phyloP scores from a whole-genome alignment of 2,113 vertebrate genomes.

The Syngnathoides biaculeatus region DNA sequence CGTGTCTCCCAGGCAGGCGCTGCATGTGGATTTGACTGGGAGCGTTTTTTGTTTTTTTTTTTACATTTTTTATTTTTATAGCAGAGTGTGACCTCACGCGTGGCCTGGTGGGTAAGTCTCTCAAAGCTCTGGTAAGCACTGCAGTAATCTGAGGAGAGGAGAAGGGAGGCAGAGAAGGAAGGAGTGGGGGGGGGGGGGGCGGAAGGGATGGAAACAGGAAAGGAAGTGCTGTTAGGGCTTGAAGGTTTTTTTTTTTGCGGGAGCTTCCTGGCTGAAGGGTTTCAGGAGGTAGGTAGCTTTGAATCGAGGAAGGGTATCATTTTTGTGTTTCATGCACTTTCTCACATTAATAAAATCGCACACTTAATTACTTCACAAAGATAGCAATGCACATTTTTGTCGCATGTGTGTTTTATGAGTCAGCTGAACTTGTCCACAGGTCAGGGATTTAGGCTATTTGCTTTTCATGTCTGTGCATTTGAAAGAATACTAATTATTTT shows the following conservation, averaged over 20 bases:
- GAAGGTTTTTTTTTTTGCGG: conserved; percentile 17
- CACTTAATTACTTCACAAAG: background rate
- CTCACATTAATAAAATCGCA: background rate
- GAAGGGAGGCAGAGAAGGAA: background rate
- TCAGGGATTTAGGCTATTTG: background rate
- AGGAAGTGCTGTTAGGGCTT: conserved; percentile 9
- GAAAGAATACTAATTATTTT: too few species aligned
- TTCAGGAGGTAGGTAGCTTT: conserved; percentile 24
- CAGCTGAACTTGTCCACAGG: background rate
- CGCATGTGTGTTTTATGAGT: background rate
- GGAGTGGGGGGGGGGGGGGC: background rate
- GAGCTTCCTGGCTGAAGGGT: conserved; percentile 30
- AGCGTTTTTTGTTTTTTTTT: conserved; percentile 37
- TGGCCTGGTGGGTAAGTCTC: conserved; percentile 63
- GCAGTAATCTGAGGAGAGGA: conserved; percentile 61
- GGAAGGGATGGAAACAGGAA: background rate
- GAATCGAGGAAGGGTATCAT: background rate
- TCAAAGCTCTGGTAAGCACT: conserved; percentile 67
- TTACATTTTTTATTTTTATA: conserved; percentile 44
- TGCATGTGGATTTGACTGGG: conserved; percentile 58
- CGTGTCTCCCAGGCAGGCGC: conserved; percentile 12
- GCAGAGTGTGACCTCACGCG: conserved; percentile 57
- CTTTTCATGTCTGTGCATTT: too few species aligned
- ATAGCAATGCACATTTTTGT: background rate
- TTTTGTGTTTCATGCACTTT: background rate